These are phyloP conservation scores for Todiramphus chloris DNA, from an alignment of 2,113 vertebrate genomes.

Conservation along the genomic window DNA sequence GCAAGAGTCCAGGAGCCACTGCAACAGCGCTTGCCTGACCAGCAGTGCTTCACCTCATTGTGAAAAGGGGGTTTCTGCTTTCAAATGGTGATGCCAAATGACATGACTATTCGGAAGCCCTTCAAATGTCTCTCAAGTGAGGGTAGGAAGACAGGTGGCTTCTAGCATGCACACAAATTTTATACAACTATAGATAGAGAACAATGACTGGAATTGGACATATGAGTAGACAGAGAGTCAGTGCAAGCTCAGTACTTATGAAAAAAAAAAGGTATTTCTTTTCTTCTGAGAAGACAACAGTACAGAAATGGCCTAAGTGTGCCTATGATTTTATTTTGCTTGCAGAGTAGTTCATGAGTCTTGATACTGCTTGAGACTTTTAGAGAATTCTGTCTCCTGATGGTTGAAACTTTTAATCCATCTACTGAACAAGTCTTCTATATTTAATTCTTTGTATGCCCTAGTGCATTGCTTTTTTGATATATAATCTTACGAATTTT, in stretches of 20 bases:
- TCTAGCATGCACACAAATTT: background rate
- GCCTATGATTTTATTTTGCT: background rate
- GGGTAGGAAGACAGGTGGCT: background rate
- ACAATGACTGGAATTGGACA: background rate
- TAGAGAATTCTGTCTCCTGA: background rate
- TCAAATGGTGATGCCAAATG: background rate
- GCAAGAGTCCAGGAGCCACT: rapidly evolving
- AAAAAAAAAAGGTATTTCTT: background rate
- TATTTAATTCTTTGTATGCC: background rate
- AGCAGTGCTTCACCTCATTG: background rate
- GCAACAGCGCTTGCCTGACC: background rate
- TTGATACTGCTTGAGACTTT: background rate
- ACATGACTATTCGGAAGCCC: background rate
- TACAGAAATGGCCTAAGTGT: background rate
- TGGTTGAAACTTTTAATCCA: background rate
- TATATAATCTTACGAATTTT: background rate
- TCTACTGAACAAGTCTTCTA: background rate
- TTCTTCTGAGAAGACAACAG: background rate
- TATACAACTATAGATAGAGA: background rate
- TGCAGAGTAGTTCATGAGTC: background rate
- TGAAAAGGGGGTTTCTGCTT: background rate
- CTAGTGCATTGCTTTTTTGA: background rate
- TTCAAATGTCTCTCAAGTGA: background rate
- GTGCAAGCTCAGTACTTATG: background rate
- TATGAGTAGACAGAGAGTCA: background rate